Base-by-base conservation (phyloP, 2,113 vertebrate genomes). In the Gasterosteus aculeatus region DNA sequence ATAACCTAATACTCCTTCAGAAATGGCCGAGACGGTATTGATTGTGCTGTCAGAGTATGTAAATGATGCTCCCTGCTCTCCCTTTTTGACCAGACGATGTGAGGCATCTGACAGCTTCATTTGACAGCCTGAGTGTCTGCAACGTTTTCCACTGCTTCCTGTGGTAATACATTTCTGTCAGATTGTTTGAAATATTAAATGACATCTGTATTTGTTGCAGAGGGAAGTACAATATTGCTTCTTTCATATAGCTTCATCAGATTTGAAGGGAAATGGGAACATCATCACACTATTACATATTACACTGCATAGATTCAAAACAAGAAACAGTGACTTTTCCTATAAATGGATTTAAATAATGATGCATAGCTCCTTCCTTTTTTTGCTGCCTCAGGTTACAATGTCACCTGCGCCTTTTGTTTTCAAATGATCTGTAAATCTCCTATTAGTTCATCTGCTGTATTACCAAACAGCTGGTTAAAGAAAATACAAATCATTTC, bases 401-500 rank as follows among this genome's bases (percentile, higher is more conserved):
- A 66, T 58, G 69, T 79, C 79, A 78, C 73, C 60, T 77, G 65
- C 26, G 19, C 3, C 42, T 81, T 53, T 75, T 82, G 65, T 69
- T 85, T 56, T 53, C 29, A 66, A 63, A 75, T 78, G 38, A 53
- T 77, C 46, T 67, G 46, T 49, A 64, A 69, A 78, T 78, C 42
- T 71, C 62, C 47, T 59, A 78, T 88, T 76, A 67, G 49, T 66
- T 83, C 31, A 85, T 88, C 78, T 61, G 59, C 67, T 87, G 84
- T 62, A 76, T 79, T 82, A 69, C 66, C 41, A 67, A 47, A 66
- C 60, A 77, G 39, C 73, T 81, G 59, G 67, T 84, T 91, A 87
- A 91, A 90, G 80, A 65, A 87, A 89, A 91, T 87, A 90, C 82
- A 85, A 88, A 91, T 85, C 85, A 91, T 75, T 72, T 75, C 49